Conservation (phyloP, 2,888 invertebrate species). For the Dryococelus australis region DNA sequence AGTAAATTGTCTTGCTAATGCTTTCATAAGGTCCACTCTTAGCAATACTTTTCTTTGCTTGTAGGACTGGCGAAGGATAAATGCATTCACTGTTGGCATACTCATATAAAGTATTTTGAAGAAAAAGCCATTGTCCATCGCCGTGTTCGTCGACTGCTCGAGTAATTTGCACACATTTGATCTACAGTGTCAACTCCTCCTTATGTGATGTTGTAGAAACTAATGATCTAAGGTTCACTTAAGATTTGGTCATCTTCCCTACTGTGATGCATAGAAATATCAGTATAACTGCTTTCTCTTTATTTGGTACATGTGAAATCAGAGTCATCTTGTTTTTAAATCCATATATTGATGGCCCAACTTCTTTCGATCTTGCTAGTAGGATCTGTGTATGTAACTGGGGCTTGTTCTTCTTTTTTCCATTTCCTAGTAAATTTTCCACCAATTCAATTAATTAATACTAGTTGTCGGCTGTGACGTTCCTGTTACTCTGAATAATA, state of each 20-base stretch:
- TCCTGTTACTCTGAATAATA: not conserved
- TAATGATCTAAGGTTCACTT: constrained; percentile 49
- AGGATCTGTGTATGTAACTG: constrained; percentile 50
- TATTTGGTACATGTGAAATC: constrained; percentile 45
- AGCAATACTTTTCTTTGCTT: not conserved
- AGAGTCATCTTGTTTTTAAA: constrained; percentile 48
- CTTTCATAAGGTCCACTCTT: no score
- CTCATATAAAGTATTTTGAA: constrained; percentile 46
- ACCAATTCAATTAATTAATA: constrained; percentile 36
- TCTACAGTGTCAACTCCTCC: constrained; percentile 49
- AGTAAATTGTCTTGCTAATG: no score
- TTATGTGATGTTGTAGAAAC: constrained; percentile 50
- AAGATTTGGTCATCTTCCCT: constrained; percentile 33
- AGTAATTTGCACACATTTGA: constrained; percentile 49
- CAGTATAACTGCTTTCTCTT: constrained; percentile 47
- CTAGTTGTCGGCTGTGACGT: constrained; percentile 21
- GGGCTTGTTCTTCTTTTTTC: constrained; percentile 34
- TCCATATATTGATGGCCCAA: constrained; percentile 46
- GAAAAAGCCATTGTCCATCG: constrained; percentile 47
- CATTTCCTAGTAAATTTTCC: constrained; percentile 31
- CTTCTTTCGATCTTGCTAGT: constrained; percentile 45
- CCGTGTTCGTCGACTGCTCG: constrained; percentile 47
- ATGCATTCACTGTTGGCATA: constrained; percentile 1
- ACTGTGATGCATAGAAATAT: constrained; percentile 43
- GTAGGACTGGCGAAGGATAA: no score